Evolutionary conservation across 2,888 invertebrate species (phyloP), one percentile per base, ranked within the genome.

Genomic region (Ischnura elegans): DNA sequence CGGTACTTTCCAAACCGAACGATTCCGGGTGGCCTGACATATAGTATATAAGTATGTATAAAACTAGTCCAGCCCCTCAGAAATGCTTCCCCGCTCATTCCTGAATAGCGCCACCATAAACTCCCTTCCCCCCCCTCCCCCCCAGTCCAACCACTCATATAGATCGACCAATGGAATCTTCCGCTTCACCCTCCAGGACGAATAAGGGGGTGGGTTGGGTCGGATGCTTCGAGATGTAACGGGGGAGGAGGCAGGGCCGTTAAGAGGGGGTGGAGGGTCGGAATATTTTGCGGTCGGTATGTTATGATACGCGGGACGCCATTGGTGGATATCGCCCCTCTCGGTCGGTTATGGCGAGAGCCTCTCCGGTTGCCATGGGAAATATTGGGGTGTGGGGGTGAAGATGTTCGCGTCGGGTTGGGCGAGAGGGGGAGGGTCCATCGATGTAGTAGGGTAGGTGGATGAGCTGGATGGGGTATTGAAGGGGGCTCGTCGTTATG

Each of bases 121-220:
- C 25, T 61, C 61, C 61, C 61, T 29, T 36, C 76, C 55, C 87
- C 51, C 13, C 87, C 87, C 19, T 61, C 61, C 61, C 61, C 19
- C 16, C 61, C 85, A 3, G n/a, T 46, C n/a, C 45, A 21, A 86
- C 86, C 86, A 13, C 86, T 86, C 46, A 90, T 90, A 90, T 61
- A 90, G 90, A 90, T 90, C 90, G 90, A 90, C 90, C 90, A 90
- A 90, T 90, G 90, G 90, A 90, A 90, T 90, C 90, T 43, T n/a
- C 61, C 90, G 90, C 42, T 90, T 46, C 46, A 51, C 51, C 51
- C 51, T 19, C 51, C 8, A 13, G 16, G 16, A 13, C 51, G 51
- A 45, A 25, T 51, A 51, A 36, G 29, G 36, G 25, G 76, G 76
- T 21, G 76, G 76, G n/a, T 21, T 76, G 76, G 76, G 29, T 76